Evolutionary conservation across 2,113 vertebrate species (phyloP).

Genomic region (Dasyornis broadbenti): DNA sequence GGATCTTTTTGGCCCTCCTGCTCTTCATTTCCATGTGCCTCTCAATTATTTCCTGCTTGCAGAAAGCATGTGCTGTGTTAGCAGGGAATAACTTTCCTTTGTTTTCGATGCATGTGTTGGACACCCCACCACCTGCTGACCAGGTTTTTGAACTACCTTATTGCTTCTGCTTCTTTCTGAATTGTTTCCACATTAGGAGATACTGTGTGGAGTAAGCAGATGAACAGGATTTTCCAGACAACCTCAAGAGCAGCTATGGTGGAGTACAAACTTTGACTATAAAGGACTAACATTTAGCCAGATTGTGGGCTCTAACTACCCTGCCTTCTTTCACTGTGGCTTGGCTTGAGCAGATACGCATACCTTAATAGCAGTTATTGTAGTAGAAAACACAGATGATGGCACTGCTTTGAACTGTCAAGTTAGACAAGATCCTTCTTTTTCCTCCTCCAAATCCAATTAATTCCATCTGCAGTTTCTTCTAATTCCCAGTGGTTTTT

Average conservation of each 20-base stretch:
- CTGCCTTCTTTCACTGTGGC: neutral
- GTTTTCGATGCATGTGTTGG: neutral
- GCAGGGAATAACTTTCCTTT: neutral
- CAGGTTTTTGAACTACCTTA: neutral
- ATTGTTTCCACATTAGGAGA: neutral
- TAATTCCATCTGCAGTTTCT: slow-evolving; percentile 36
- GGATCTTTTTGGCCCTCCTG: neutral
- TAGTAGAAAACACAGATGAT: neutral
- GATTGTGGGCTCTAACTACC: neutral
- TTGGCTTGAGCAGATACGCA: neutral
- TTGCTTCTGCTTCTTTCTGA: neutral
- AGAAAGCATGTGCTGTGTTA: neutral
- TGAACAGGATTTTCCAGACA: neutral
- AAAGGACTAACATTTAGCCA: neutral
- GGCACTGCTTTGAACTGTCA: neutral
- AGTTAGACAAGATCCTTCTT: neutral
- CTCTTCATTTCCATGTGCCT: neutral
- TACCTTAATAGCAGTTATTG: neutral
- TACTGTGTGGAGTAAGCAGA: neutral
- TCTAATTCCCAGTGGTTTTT: slow-evolving; percentile 17
- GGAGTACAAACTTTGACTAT: neutral
- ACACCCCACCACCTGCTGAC: neutral
- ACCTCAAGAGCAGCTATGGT: neutral
- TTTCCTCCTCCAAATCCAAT: slow-evolving; percentile 6
- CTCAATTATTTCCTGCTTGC: neutral